Percentiles rank a stretch among this genome's conserved stretches.
phyloP scores from a whole-genome alignment of 2,888 invertebrate species.

The Amphipoea oculea region DNA sequence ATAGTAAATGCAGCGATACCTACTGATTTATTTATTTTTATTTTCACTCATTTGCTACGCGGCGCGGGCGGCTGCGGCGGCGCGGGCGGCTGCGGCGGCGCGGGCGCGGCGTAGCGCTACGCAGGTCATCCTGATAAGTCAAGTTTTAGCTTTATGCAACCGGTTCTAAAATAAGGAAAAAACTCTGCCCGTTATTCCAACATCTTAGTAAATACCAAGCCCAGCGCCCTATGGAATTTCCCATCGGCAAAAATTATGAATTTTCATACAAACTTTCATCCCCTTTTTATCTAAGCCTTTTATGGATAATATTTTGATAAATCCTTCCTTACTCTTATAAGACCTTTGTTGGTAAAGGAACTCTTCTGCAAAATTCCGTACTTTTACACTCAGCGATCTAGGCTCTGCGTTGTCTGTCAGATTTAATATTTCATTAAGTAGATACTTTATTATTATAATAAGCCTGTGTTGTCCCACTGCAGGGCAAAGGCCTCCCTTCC shows the following conservation, averaged over 20 bases:
- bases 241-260: too few species aligned
- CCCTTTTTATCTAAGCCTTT: too few species aligned
- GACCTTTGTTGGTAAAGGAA: background rate
- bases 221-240: background rate
- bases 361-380: background rate
- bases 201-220: background rate
- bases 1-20: background rate
- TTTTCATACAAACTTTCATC: background rate
- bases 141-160: background rate
- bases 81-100: too few species aligned
- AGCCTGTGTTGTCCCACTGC: too few species aligned
- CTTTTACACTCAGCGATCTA: background rate
- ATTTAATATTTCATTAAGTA: background rate
- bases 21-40: background rate
- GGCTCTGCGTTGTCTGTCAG: background rate
- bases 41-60: background rate
- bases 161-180: background rate
- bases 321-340: background rate
- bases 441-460: too few species aligned
- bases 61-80: background rate
- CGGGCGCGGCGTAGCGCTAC: constrained; percentile 18
- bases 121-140: background rate
- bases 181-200: background rate
- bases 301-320: background rate
- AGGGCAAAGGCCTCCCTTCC: too few species aligned